These are phyloP conservation scores for Eupeodes latifasciatus DNA, from an alignment of 2,888 invertebrate genomes.

Conservation along the genomic window DNA sequence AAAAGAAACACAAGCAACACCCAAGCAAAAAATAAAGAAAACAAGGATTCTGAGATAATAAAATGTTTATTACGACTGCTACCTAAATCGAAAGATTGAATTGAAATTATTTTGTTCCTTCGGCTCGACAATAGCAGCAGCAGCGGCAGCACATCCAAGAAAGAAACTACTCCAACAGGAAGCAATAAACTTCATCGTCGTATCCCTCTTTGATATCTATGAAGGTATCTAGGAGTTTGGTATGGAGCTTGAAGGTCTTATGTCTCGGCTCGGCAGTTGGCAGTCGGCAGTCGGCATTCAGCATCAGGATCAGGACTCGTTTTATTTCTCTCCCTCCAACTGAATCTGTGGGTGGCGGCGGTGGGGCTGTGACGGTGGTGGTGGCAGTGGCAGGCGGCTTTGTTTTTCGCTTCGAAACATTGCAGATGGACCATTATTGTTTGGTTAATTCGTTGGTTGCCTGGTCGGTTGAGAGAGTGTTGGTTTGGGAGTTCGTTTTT, in stretches of 20 bases:
- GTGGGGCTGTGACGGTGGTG: too few species aligned
- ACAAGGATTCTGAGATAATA: constrained; percentile 58
- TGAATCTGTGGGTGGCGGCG: too few species aligned
- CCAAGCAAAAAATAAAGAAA: not conserved
- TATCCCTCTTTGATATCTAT: not conserved
- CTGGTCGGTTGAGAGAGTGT: constrained; percentile 41
- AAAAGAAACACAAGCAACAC: not conserved
- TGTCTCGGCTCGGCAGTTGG: not conserved
- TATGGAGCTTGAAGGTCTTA: not conserved
- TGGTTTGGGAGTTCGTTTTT: not conserved
- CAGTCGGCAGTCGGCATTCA: not conserved
- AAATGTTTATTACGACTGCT: constrained; percentile 70
- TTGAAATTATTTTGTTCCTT: constrained; percentile 66
- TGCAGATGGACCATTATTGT: constrained; percentile 66
- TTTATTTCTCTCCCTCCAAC: constrained; percentile 12
- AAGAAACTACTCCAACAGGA: constrained; percentile 24
- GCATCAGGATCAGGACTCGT: not conserved
- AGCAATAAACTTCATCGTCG: constrained; percentile 62
- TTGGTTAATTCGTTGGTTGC: constrained; percentile 66
- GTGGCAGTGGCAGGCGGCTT: too few species aligned
- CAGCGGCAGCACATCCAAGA: not conserved
- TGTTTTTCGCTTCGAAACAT: constrained; percentile 55
- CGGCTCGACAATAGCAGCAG: constrained; percentile 24
- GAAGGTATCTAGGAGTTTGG: not conserved
- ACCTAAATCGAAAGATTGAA: constrained; percentile 65